Evolutionary conservation across 1,140 invertebrate genomes (phyloP), one percentile per base, ranked within the genome.

Genomic region (Scaptodrosophila lebanonensis): DNA sequence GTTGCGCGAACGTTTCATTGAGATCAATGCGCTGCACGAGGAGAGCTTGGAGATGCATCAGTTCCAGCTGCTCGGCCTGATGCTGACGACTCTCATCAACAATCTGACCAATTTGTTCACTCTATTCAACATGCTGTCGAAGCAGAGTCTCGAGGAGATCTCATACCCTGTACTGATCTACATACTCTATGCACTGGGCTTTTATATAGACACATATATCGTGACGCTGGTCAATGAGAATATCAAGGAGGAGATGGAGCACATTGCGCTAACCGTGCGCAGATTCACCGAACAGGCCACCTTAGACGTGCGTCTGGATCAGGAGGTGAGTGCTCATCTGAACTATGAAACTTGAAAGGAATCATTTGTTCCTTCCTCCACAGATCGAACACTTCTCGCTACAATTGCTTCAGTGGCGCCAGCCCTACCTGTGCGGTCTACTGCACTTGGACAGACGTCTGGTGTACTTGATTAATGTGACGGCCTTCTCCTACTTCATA

Each of bases 191-290:
- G 83, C 83, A 20, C 47, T 82, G 0, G 57, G 62, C 20, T 85
- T 79, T 54, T 85, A 85, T 18, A 43, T 83, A 18, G 83, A 85
- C 53, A 85, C 76, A 0, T 85, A 85, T 25, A 60, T 85, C 8
- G 63, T 85, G n/a, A 66, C 76, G 0, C 30, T 85, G 43, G 32
- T 75, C 5, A 79, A 73, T 12, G 83, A 85, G 56, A 53, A 75
- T 13, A 85, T 85, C 48, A 64, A 71, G 4, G 16, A 47, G 30
- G 83, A 85, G 27, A 39, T 75, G 20, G 17, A 42, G 5, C 16
- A 29, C 8, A 35, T 85, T 12, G 51, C 60, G 0, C 35, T 63
- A 0, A 83, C 63, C 2, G 16, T 83, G 44, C 56, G 72, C 0
- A 15, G 54, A 0, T 85, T 85, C 25, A 38, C 56, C 2, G 58